A percentile compares a stretch with the other conserved stretches of the same genome.
Conservation (phyloP, 2,113 vertebrate species). For the Polyodon spathula region DNA sequence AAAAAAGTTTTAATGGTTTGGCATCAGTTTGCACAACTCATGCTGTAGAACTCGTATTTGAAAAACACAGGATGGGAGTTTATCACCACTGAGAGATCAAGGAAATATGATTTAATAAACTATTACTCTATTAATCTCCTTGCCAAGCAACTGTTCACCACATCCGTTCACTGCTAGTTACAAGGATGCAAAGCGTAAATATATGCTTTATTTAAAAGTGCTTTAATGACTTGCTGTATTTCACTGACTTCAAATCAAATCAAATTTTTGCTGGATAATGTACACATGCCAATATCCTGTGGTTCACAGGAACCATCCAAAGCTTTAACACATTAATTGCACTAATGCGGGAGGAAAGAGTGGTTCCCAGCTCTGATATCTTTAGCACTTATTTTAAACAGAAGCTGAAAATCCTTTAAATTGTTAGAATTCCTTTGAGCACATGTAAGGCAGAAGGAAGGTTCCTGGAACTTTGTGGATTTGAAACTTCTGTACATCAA, state of each 20-base stretch:
- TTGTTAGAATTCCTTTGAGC: constrained; percentile 29
- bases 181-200: neutral
- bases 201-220: neutral
- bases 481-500: neutral
- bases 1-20: no score
- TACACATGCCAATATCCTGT: neutral
- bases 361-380: neutral
- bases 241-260: constrained; percentile 3
- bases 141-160: neutral
- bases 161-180: constrained; percentile 11
- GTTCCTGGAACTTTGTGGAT: constrained; percentile 26
- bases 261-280: neutral
- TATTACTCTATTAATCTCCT: neutral
- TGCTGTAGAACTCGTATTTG: neutral
- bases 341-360: neutral
- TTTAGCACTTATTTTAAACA: constrained; percentile 10
- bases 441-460: constrained; percentile 19
- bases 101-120: neutral
- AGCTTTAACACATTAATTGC: neutral
- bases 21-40: neutral
- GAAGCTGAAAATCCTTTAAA: constrained; percentile 9
- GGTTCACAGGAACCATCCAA: neutral
- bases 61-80: constrained; percentile 1
- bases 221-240: constrained; percentile 7
- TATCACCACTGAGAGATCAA: neutral